Evolutionary conservation across 2,888 invertebrate species (phyloP).

Genomic region (Perizoma affinitatum): DNA sequence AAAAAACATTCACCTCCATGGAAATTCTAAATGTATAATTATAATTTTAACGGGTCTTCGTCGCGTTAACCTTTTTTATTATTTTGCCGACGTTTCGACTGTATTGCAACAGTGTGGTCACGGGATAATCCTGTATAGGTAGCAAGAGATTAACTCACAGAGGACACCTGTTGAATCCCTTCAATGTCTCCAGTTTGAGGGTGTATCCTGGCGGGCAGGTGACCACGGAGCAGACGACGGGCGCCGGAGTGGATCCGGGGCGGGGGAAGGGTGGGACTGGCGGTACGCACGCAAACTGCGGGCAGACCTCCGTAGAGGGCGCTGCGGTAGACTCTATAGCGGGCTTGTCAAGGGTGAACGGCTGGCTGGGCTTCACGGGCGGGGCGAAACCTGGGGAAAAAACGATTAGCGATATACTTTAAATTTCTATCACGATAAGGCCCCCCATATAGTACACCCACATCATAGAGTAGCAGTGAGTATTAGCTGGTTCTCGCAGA

Average conservation of each 20-base stretch:
- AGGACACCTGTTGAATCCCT: conserved; percentile 71
- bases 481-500: too few species aligned
- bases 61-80: too few species aligned
- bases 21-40: too few species aligned
- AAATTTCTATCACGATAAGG: too few species aligned
- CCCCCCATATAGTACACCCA: too few species aligned
- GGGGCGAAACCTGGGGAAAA: conserved; percentile 44
- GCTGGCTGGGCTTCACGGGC: conserved; percentile 52
- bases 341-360: conserved; percentile 69
- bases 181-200: conserved; percentile 72
- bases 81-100: too few species aligned
- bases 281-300: conserved; percentile 83
- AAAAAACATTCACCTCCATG: too few species aligned
- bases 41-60: too few species aligned
- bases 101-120: not conserved
- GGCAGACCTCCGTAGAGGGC: conserved; percentile 62
- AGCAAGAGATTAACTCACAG: conserved; percentile 65
- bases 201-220: conserved; percentile 86
- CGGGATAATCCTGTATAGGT: too few species aligned
- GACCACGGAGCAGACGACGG: conserved; percentile 71
- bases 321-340: conserved; percentile 33
- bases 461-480: too few species aligned
- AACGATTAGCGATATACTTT: too few species aligned
- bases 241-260: conserved; percentile 53
- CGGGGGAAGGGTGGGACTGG: conserved; percentile 68